Evolutionary conservation across 2,888 invertebrate species (phyloP).

Genomic region (Trisateles emortualis): DNA sequence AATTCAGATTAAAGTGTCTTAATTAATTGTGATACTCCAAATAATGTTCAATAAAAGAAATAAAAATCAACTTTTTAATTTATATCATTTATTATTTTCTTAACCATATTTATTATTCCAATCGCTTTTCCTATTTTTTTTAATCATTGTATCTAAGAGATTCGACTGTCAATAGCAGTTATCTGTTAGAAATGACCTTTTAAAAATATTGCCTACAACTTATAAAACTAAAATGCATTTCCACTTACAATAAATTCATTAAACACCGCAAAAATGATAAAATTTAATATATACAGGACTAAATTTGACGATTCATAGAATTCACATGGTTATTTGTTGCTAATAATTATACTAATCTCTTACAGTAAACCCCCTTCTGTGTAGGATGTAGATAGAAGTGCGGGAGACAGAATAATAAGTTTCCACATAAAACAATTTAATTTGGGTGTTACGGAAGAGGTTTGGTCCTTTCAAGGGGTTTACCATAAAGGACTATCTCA

Average conservation of each 20-base stretch:
- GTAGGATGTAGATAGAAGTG: conserved; percentile 66
- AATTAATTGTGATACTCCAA: conserved; percentile 25
- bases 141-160: conserved; percentile 85
- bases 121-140: conserved; percentile 85
- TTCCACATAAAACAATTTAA: conserved; percentile 56
- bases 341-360: conserved; percentile 68
- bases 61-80: conserved; percentile 63
- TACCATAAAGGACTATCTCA: conserved; percentile 68
- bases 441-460: conserved; percentile 59
- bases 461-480: conserved; percentile 72
- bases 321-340: conserved; percentile 74
- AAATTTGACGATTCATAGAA: conserved; percentile 79
- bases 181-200: conserved; percentile 82
- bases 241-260: conserved; percentile 80
- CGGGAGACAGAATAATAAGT: conserved; percentile 56
- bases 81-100: conserved; percentile 86
- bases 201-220: conserved; percentile 86
- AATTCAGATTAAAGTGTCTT: conserved; percentile 11
- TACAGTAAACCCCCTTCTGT: conserved; percentile 68
- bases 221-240: conserved; percentile 86
- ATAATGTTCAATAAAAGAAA: conserved; percentile 23
- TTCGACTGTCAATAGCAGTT: conserved; percentile 80
- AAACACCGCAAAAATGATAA: conserved; percentile 84
- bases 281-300: conserved; percentile 83
- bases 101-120: conserved; percentile 86